Base-by-base conservation (phyloP, 2,888 invertebrate genomes). In the Drosophila mettleri region DNA sequence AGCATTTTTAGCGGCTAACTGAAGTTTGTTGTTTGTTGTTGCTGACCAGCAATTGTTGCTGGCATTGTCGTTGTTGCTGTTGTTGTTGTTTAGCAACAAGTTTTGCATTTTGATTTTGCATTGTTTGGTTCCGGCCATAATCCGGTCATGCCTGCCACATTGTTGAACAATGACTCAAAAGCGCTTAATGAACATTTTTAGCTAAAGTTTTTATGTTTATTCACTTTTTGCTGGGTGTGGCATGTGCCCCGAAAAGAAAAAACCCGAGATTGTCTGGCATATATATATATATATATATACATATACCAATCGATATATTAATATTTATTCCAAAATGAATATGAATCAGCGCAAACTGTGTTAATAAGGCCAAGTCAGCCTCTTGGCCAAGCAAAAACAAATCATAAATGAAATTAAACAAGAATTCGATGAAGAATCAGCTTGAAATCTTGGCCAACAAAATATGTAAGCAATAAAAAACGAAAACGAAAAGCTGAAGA, bases 361-460 rank as follows among this genome's bases (percentile, higher is more conserved):
- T 90, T 89, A 90, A 90, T 86, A 89, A 90, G 89, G 90, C 86
- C 90, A 90, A 89, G 84, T 81, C 84, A 88, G 83, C 86, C 83
- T 80, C 66, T 78, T 64, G 63, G 34, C 43, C 45, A 49, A 33
- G 41, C 3, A 45, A n/a, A 43, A 43, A 43, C 29, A 29, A 18
- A 0, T 20, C 27, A 48, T 31, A 24, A 41, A 41, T 33, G 38
- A 46, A 46, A 55, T 39, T 22, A 48, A 48, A 59, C 38, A 49
- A 62, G 67, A 67, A 46, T 43, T 33, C 58, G 18, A 27, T 57
- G 34, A 57, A 43, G 43, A 60, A 57, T 51, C 29, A 52, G 49
- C 58, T 49, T 18, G 24, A 60, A 38, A 63, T 46, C 64, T 65
- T 64, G 46, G 59, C 74, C 55, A 63, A 63, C 51, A 68, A 77